phyloP scores from a whole-genome alignment of 53 echinoderm and acorn worm genomes.

The Stichopus horrens region DNA sequence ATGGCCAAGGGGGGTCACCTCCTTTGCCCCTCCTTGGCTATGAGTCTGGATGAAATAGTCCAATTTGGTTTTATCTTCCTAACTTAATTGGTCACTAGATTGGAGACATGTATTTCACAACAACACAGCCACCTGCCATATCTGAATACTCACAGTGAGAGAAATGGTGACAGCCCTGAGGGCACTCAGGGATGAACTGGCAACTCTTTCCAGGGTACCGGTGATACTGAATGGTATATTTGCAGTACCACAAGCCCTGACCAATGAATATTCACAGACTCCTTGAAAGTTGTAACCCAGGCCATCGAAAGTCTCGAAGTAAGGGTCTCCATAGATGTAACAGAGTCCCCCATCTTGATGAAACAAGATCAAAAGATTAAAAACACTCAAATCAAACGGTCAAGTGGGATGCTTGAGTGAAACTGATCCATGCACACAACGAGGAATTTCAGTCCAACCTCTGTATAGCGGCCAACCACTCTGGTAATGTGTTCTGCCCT shows the following conservation, averaged over 20 bases:
- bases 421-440: neutral
- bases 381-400: neutral
- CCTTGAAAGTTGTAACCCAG: slow-evolving; percentile 22
- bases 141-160: slow-evolving; percentile 12
- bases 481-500: no score
- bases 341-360: slow-evolving; percentile 26
- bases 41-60: no score
- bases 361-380: neutral
- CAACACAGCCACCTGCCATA: neutral
- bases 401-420: neutral
- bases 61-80: no score
- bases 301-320: slow-evolving; percentile 44
- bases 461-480: no score
- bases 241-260: slow-evolving; percentile 3
- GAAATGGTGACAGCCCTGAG: neutral
- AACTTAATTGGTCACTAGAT: neutral
- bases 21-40: no score
- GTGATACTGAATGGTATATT: slow-evolving; percentile 14
- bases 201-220: slow-evolving; percentile 2
- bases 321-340: slow-evolving; percentile 36
- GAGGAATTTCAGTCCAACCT: no score
- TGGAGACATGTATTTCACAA: neutral
- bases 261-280: slow-evolving; percentile 31
- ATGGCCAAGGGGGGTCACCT: no score
- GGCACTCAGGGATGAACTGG: neutral